These are phyloP conservation scores for Pristis pectinata DNA, from an alignment of 2,797 vertebrate species.

Conservation along the genomic window DNA sequence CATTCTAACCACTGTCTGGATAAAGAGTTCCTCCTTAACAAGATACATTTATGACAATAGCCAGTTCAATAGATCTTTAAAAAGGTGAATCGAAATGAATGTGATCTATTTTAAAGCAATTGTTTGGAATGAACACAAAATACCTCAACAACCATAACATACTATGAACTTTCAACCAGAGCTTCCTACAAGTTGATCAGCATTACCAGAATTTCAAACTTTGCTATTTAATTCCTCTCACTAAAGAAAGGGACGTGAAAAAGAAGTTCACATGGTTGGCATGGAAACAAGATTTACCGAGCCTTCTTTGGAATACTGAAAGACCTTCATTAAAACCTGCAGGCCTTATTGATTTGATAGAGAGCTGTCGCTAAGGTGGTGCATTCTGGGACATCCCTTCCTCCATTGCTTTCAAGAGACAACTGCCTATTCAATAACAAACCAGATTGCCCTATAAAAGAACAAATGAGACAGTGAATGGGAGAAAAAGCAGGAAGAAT, in stretches of 20 bases:
- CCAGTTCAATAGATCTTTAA: not conserved
- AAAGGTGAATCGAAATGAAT: not conserved
- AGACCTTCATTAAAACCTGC: not conserved
- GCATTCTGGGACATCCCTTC: not conserved
- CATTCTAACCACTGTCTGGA: not conserved
- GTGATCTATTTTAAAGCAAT: not conserved
- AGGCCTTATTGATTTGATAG: not conserved
- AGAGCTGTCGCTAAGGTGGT: not conserved
- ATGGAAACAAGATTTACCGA: not conserved
- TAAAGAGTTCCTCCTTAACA: not conserved
- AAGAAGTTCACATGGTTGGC: not conserved
- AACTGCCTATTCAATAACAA: not conserved
- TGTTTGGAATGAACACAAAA: not conserved
- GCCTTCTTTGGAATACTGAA: not conserved
- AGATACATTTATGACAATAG: not conserved
- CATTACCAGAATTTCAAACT: not conserved
- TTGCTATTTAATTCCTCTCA: not conserved
- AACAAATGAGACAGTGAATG: not conserved
- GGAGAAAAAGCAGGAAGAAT: not conserved
- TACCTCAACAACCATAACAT: not conserved
- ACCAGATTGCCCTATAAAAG: not conserved
- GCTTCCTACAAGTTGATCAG: not conserved
- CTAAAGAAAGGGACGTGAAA: not conserved
- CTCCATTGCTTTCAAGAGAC: not conserved
- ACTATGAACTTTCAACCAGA: not conserved